A percentile compares a stretch with the other conserved stretches of the same genome.
phyloP scores from a whole-genome alignment of 2,797 vertebrate genomes.

The Knipowitschia caucasica region DNA sequence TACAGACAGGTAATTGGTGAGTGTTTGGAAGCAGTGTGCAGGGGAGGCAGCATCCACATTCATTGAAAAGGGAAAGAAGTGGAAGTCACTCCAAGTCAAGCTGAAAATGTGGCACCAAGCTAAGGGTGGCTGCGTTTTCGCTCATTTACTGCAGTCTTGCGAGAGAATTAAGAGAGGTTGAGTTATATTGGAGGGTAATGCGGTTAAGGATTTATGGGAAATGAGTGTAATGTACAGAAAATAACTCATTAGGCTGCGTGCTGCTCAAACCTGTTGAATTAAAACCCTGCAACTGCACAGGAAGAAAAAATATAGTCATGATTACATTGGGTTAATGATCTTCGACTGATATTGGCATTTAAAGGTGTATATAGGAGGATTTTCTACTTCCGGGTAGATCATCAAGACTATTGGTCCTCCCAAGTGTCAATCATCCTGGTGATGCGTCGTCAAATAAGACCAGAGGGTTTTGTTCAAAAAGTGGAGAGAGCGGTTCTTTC shows the following conservation, averaged over 20 bases:
- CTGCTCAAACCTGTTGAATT: not conserved
- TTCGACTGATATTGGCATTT: no score
- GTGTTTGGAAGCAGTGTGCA: conserved; percentile 51
- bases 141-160: conserved; percentile 4
- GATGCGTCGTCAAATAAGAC: no score
- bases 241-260: not conserved
- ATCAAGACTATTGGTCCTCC: no score
- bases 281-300: not conserved
- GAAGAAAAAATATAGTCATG: not conserved
- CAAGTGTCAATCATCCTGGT: no score
- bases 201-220: conserved; percentile 29
- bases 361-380: no score
- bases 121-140: conserved; percentile 30
- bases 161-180: conserved; percentile 18
- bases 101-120: conserved; percentile 44
- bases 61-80: conserved; percentile 49
- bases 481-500: no score
- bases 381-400: no score
- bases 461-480: no score
- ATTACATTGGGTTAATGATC: not conserved
- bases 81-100: conserved; percentile 53
- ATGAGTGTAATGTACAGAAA: not conserved
- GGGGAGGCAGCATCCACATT: conserved; percentile 37
- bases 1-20: conserved; percentile 72
- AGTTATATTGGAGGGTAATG: not conserved